Percentiles rank a stretch among this genome's conserved stretches.
phyloP scores from a whole-genome alignment of 2,797 vertebrate species.

The Galaxias olidus region DNA sequence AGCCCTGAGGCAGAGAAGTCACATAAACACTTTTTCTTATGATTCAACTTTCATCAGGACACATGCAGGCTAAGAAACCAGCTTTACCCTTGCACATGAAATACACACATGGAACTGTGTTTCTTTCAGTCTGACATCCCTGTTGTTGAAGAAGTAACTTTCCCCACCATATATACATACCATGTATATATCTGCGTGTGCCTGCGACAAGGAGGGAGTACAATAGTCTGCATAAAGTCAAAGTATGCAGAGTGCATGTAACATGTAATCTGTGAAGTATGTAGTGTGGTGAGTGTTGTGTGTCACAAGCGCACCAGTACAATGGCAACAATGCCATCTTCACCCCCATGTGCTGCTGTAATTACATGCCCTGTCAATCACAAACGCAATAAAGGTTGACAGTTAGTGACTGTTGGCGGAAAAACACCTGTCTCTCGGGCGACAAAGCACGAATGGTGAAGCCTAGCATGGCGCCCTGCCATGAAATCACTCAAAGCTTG shows the following conservation, averaged over 20 bases:
- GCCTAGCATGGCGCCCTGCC: conserved; percentile 35
- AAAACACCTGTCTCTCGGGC: conserved; percentile 58
- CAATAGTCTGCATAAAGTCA: too few species aligned
- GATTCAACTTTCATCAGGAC: too few species aligned
- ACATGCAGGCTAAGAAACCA: background rate
- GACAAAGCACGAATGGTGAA: conserved; percentile 36
- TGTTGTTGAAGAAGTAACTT: background rate
- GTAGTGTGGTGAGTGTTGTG: background rate
- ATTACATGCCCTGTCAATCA: conserved; percentile 57
- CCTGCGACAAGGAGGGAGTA: too few species aligned
- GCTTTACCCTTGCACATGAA: background rate
- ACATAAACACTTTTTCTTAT: background rate
- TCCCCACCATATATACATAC: too few species aligned
- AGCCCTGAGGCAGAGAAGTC: background rate
- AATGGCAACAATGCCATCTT: conserved; percentile 43
- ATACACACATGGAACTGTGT: background rate
- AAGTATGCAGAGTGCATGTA: too few species aligned
- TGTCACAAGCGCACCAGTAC: conserved; percentile 21
- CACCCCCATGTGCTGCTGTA: conserved; percentile 33
- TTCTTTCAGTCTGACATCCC: background rate
- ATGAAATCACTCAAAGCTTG: conserved; percentile 28
- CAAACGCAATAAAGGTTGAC: conserved; percentile 31
- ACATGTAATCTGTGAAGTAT: too few species aligned
- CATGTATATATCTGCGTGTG: too few species aligned
- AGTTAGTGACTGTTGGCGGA: conserved; percentile 5